phyloP scores from a whole-genome alignment of 2,113 vertebrate species.

The Phalacrocorax aristotelis region DNA sequence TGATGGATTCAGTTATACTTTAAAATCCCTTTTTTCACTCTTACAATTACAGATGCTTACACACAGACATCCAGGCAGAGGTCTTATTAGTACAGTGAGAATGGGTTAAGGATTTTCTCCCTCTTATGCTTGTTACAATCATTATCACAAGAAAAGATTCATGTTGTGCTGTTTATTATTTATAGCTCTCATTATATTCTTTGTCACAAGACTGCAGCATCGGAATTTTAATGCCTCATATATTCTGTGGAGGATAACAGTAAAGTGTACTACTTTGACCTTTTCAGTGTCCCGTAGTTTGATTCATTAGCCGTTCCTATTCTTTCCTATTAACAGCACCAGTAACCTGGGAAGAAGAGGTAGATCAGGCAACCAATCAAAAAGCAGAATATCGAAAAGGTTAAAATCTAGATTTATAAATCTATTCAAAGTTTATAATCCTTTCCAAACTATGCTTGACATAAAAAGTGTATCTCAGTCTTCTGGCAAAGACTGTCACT shows the following conservation, averaged over 20 bases:
- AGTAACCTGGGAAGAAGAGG: conserved; percentile 38
- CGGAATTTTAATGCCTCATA: conserved; percentile 73
- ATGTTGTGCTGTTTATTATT: conserved; percentile 72
- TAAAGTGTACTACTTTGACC: conserved; percentile 69
- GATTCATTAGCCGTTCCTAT: conserved; percentile 70
- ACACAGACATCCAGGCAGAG: not conserved
- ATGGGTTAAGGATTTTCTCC: conserved; percentile 42
- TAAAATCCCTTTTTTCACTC: not conserved
- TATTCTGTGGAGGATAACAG: conserved; percentile 66
- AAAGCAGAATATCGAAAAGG: conserved; percentile 63
- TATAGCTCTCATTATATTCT: conserved; percentile 73
- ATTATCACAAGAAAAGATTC: conserved; percentile 62
- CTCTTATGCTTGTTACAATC: conserved; percentile 40
- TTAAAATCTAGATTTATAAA: conserved; percentile 63
- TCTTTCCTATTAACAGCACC: conserved; percentile 59
- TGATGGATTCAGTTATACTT: not conserved
- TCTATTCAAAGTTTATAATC: conserved; percentile 53
- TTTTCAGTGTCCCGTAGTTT: conserved; percentile 64
- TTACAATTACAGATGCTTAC: not conserved
- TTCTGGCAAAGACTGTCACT: conserved; percentile 8
- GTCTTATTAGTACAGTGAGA: not conserved
- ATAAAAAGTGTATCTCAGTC: conserved; percentile 37
- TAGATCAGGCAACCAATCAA: conserved; percentile 54
- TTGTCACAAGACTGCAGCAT: conserved; percentile 61
- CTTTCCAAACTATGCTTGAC: conserved; percentile 30